phyloP scores from a whole-genome alignment of 2,888 invertebrate genomes.

The Adelognathus sp. region DNA sequence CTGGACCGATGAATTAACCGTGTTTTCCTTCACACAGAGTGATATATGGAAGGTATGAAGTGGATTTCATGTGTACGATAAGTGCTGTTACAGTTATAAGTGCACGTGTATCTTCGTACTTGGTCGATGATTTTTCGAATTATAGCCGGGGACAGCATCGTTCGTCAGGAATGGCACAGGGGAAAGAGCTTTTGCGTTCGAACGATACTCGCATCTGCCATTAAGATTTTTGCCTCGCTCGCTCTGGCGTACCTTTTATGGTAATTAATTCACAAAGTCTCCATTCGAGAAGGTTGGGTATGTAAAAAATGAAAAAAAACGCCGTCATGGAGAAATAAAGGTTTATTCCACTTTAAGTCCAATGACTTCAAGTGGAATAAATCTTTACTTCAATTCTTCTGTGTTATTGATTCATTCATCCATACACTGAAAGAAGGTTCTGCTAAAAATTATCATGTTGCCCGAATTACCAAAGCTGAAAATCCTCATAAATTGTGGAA shows the following conservation, averaged over 20 bases:
- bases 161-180: not conserved
- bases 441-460: too few species aligned
- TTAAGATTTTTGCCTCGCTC: slow-evolving; percentile 36
- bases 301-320: not conserved
- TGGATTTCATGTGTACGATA: not conserved
- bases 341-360: not conserved
- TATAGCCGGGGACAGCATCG: not conserved
- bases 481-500: too few species aligned
- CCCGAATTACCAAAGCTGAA: too few species aligned
- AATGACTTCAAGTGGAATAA: not conserved
- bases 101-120: not conserved
- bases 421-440: too few species aligned
- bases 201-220: slow-evolving; percentile 38
- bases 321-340: not conserved
- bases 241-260: slow-evolving; percentile 36
- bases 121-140: slow-evolving; percentile 2
- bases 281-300: not conserved
- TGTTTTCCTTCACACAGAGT: slow-evolving; percentile 8
- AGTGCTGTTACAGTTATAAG: not conserved
- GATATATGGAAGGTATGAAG: slow-evolving; percentile 1
- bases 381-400: not conserved
- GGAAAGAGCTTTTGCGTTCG: not conserved
- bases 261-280: slow-evolving; percentile 29
- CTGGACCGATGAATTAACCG: slow-evolving; percentile 50
- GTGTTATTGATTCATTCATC: too few species aligned